These are phyloP conservation scores for Vidua chalybeata DNA, from an alignment of 2,113 vertebrate genomes.

Conservation along the genomic window DNA sequence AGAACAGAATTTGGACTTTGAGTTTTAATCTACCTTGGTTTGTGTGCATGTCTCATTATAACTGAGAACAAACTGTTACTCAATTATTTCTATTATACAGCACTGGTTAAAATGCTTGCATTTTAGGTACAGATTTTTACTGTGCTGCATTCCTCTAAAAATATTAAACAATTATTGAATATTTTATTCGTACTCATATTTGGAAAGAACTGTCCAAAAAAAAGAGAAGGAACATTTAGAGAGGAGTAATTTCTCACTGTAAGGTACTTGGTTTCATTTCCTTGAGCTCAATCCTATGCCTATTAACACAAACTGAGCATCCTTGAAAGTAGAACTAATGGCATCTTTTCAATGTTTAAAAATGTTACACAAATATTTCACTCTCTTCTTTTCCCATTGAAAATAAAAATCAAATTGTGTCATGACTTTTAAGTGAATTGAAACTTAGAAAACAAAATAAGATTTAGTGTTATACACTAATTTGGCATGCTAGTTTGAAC, in stretches of 20 bases:
- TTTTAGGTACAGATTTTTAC: not conserved
- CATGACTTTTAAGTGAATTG: not conserved
- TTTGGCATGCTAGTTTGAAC: not conserved
- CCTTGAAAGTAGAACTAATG: conserved; percentile 16
- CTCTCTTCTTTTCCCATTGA: not conserved
- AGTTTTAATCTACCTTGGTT: not conserved
- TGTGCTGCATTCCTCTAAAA: not conserved
- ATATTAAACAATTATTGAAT: not conserved
- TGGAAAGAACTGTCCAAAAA: not conserved
- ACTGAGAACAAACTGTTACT: not conserved
- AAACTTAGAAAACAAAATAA: not conserved
- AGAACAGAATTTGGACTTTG: not conserved
- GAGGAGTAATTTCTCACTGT: not conserved
- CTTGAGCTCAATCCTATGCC: not conserved
- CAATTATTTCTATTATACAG: not conserved
- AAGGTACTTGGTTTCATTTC: not conserved
- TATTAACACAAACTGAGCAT: conserved; percentile 17
- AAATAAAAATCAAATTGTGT: not conserved
- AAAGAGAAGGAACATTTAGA: not conserved
- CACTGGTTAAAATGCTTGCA: not conserved
- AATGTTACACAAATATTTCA: not conserved
- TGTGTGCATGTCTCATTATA: not conserved
- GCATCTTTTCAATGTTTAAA: not conserved
- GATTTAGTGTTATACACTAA: not conserved
- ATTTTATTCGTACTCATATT: not conserved